These are phyloP conservation scores for Tryphoninae sp. DNA, from an alignment of 2,888 invertebrate species.

Conservation along the genomic window DNA sequence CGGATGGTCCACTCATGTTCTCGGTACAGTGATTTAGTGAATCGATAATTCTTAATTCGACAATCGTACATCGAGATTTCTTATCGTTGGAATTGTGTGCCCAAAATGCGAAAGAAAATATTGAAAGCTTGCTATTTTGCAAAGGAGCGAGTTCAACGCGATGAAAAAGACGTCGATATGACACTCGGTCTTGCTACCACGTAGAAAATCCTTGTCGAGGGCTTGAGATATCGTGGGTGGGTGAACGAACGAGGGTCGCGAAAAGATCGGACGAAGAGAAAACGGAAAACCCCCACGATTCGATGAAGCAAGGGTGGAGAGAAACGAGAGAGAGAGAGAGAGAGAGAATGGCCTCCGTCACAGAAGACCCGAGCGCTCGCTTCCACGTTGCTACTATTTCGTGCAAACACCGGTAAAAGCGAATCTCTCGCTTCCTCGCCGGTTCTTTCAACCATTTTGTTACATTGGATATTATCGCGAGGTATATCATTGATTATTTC, in stretches of 20 bases:
- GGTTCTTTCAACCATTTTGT: constrained; percentile 43
- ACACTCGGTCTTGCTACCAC: constrained; percentile 40
- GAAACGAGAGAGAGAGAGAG: constrained; percentile 62
- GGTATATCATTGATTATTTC: not conserved
- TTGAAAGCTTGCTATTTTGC: not conserved
- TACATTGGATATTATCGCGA: not conserved
- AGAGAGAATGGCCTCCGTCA: constrained; percentile 71
- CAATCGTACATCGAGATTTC: not conserved
- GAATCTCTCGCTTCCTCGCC: constrained; percentile 25
- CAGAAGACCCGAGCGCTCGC: constrained; percentile 43
- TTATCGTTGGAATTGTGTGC: not conserved
- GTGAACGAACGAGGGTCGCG: constrained; percentile 55
- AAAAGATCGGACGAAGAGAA: constrained; percentile 52
- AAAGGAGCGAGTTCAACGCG: not conserved
- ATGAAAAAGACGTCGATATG: constrained; percentile 22
- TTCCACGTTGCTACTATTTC: constrained; percentile 51
- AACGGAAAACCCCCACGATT: constrained; percentile 45
- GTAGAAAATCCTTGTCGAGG: constrained; percentile 25
- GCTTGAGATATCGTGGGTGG: constrained; percentile 34
- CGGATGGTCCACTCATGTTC: not conserved
- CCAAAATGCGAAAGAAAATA: not conserved
- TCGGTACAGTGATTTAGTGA: not conserved
- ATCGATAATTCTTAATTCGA: not conserved
- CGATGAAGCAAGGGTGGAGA: constrained; percentile 15
- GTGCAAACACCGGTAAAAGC: constrained; percentile 28